phyloP scores from a whole-genome alignment of 2,888 invertebrate genomes.

The Xestia rhomboidea region DNA sequence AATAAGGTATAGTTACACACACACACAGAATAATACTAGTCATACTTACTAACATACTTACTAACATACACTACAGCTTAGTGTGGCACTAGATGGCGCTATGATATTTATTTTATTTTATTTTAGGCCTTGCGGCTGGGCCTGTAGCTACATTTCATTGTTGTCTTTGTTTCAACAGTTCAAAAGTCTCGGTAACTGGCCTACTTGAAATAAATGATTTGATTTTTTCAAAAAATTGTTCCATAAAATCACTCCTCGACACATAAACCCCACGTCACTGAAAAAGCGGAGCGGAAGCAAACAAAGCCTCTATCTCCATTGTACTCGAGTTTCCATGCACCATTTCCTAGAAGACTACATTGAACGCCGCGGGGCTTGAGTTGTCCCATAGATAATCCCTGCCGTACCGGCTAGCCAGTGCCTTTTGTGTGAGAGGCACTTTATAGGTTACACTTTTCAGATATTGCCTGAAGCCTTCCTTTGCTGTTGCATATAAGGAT shows the following conservation, averaged over 20 bases:
- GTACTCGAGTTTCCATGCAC: constrained; percentile 18
- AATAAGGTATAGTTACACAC: no score
- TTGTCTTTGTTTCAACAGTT: no score
- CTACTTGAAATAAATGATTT: no score
- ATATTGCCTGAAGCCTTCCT: constrained; percentile 41
- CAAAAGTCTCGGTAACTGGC: no score
- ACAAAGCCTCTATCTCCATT: constrained; percentile 13
- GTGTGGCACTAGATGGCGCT: no score
- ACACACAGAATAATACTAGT: no score
- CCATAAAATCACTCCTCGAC: not conserved
- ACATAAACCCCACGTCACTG: not conserved
- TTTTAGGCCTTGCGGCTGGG: no score
- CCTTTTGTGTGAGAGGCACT: constrained; percentile 40
- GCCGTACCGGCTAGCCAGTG: constrained; percentile 9
- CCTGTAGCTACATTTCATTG: no score
- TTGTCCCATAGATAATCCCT: constrained; percentile 42
- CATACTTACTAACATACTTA: no score
- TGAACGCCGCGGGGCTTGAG: not conserved
- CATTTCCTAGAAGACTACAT: constrained; percentile 21
- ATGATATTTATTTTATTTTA: no score
- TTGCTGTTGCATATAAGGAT: constrained; percentile 33
- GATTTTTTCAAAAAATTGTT: no score
- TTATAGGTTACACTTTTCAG: constrained; percentile 44
- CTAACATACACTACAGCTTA: no score
- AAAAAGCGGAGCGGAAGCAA: constrained; percentile 8